Conservation (phyloP, 1,140 invertebrate species). For the Chrysomallon squamiferum region DNA sequence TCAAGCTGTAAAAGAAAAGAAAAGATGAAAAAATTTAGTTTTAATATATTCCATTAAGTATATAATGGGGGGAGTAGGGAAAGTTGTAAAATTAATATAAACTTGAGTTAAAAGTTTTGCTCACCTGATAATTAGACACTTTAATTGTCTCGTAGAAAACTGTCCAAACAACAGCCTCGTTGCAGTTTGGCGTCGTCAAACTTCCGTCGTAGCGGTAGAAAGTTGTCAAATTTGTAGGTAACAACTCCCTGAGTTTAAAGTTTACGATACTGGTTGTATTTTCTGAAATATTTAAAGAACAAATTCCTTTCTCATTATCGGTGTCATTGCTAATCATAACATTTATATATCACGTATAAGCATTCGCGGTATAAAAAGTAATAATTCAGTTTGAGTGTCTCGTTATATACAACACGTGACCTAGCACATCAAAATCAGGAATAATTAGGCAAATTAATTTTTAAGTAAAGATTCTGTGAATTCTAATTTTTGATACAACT, state of each 20-base stretch:
- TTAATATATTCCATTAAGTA: neutral
- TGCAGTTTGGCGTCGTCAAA: constrained; percentile 77
- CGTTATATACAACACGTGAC: no score
- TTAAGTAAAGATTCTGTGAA: no score
- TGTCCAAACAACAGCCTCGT: constrained; percentile 77
- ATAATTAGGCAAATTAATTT: no score
- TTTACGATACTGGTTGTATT: constrained; percentile 1
- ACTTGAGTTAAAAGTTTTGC: constrained; percentile 55
- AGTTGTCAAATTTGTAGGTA: neutral
- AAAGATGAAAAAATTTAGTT: neutral
- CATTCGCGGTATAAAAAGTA: no score
- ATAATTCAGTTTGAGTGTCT: no score
- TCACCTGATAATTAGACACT: constrained; percentile 75
- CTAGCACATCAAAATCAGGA: no score
- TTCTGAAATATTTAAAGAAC: constrained; percentile 3
- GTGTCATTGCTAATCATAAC: no score
- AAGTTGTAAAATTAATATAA: neutral
- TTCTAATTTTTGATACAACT: no score
- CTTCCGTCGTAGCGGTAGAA: constrained; percentile 75
- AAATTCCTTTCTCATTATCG: no score
- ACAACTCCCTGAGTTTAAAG: constrained; percentile 9
- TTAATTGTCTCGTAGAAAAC: constrained; percentile 70
- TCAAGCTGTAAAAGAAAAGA: neutral
- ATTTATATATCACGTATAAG: no score
- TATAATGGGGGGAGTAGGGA: neutral